A percentile compares a stretch with the other conserved stretches of the same genome.
Evolutionary conservation across 2,888 invertebrate species (phyloP).

Genomic region (Pediacus dermestoides): DNA sequence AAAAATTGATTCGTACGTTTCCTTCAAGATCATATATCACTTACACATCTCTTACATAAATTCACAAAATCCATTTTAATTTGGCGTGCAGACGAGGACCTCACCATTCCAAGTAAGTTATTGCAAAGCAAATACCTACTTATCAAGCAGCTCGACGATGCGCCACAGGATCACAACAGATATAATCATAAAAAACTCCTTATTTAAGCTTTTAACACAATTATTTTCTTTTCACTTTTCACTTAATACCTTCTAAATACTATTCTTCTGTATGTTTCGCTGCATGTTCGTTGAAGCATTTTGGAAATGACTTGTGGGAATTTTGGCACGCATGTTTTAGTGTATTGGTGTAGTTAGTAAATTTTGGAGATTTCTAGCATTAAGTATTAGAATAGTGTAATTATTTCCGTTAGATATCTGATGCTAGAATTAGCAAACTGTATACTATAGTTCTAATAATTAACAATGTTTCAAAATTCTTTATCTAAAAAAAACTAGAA

Average conservation of each 20-base stretch:
- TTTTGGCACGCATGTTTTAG: slow-evolving; percentile 13
- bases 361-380: slow-evolving; percentile 2
- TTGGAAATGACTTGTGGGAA: slow-evolving; percentile 8
- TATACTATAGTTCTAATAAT: no score
- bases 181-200: slow-evolving; percentile 10
- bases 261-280: no score
- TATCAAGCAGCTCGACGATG: slow-evolving; percentile 21
- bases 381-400: slow-evolving; percentile 3
- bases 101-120: slow-evolving; percentile 47
- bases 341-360: slow-evolving; percentile 9
- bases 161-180: slow-evolving; percentile 26
- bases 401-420: slow-evolving; percentile 5
- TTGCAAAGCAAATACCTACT: slow-evolving; percentile 12
- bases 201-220: slow-evolving; percentile 11
- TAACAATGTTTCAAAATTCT: no score
- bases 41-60: slow-evolving; percentile 21
- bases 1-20: no score
- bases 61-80: slow-evolving; percentile 36
- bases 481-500: slow-evolving; percentile 5
- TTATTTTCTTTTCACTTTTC: slow-evolving; percentile 29
- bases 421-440: slow-evolving; percentile 8
- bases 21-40: slow-evolving; percentile 14
- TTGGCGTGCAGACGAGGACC: slow-evolving; percentile 47
- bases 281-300: slow-evolving; percentile 13
- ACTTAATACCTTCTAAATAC: no score